Base-by-base conservation (phyloP, 2,888 invertebrate genomes). In the Rhingia campestris region DNA sequence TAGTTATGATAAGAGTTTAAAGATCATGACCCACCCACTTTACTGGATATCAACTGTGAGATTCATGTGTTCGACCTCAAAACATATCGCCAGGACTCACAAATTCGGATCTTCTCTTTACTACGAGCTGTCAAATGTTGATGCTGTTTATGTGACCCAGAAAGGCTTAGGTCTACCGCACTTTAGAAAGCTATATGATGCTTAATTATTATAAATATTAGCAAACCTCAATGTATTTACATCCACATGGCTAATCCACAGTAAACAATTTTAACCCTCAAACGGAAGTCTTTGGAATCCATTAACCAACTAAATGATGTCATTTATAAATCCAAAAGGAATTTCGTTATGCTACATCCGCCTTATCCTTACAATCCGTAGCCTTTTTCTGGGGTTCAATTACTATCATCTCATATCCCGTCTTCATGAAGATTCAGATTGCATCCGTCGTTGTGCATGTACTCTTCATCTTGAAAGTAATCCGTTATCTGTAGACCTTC, bases 241-340 rank as follows among this genome's bases (percentile, higher is more conserved):
- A 22, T 1, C 22, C 22, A 22, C 22, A 22, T 22, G 22, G 22
- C 41, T 41, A 5, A 6, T 9, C 7, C 9, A 6, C 7, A 41
- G 0, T 4, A 49, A 30, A 49, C 9, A 53, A 32, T 33, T 22
- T 22, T 22, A 47, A 59, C 37, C 37, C 4, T n/a, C 43, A 56
- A 56, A 75, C 10, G 6, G 39, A 66, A 75, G 63, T 45, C 69
- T 41, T 61, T 49, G 12, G 56, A 77, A 73, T 67, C 61, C 73
- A n/a, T 73, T 64, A 77, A 82, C 59, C 72, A 54, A 82, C 22
- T 22, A 73, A 77, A 77, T 82, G 61, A 59, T 76, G 45, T 81
- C 70, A 70, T 76, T 41, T 63, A 58, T 77, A 82, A 82, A 73
- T 67, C 66, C 77, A 82, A 77, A 77, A 82, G 77, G 67, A 77